phyloP scores from a whole-genome alignment of 2,888 invertebrate species.

The Perithous albicinctus region DNA sequence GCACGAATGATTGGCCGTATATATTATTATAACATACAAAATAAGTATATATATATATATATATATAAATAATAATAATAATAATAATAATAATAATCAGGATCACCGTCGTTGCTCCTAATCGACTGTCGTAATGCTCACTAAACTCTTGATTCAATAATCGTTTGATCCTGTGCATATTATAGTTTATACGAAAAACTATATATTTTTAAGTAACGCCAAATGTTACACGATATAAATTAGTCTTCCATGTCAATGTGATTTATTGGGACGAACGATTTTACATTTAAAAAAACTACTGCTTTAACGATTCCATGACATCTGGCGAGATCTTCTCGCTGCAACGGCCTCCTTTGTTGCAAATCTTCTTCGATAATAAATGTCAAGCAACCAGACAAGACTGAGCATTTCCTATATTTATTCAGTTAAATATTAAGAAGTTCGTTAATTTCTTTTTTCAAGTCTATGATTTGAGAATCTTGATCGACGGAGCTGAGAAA shows the following conservation, averaged over 20 bases:
- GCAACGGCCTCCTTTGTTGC: constrained; percentile 8
- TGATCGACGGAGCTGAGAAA: constrained; percentile 17
- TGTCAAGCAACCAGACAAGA: constrained; percentile 13
- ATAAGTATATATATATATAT: constrained; percentile 16
- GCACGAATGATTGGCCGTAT: constrained; percentile 24
- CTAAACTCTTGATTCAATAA: constrained; percentile 5
- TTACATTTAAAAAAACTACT: constrained; percentile 42
- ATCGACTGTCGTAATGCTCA: not conserved
- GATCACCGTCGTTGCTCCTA: not conserved
- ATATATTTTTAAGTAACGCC: constrained; percentile 41
- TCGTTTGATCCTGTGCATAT: constrained; percentile 17
- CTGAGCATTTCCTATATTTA: not conserved
- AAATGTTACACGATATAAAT: constrained; percentile 10
- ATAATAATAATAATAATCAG: too few species aligned
- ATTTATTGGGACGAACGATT: constrained; percentile 37
- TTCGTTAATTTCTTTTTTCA: constrained; percentile 24
- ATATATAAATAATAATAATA: too few species aligned
- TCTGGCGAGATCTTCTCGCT: constrained; percentile 11
- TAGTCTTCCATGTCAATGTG: constrained; percentile 47
- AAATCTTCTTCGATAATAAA: constrained; percentile 42
- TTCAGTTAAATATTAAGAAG: not conserved
- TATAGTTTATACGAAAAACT: constrained; percentile 19
- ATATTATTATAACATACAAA: constrained; percentile 40
- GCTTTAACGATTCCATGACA: constrained; percentile 32
- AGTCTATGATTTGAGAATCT: constrained; percentile 14